phyloP scores from a whole-genome alignment of 2,888 invertebrate genomes.

The Germaria angustata region DNA sequence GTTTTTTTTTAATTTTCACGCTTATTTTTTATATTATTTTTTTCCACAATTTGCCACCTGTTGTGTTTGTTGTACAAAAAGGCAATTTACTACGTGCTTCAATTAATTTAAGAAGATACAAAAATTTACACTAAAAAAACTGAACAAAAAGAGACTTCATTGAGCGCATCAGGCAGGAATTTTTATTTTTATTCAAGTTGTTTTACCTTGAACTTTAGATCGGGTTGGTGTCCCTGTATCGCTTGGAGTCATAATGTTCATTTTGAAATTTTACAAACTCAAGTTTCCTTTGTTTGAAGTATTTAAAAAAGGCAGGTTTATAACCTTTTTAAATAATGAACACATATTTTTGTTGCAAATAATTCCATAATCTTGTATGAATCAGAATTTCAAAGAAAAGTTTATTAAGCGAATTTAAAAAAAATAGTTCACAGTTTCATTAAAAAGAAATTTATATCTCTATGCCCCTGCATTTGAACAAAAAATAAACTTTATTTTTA shows the following conservation, averaged over 20 bases:
- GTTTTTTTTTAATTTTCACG: neutral
- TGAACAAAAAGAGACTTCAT: neutral
- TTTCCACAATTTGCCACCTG: conserved; percentile 15
- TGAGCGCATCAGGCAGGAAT: conserved; percentile 5
- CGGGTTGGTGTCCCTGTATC: conserved; percentile 15
- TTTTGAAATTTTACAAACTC: neutral
- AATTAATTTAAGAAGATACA: conserved; percentile 8
- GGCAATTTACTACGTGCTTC: conserved; percentile 27
- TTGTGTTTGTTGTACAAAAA: neutral
- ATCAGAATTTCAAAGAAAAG: neutral
- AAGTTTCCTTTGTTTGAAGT: neutral
- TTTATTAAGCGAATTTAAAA: neutral
- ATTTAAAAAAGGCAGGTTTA: neutral
- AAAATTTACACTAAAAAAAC: neutral
- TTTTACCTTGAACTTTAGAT: conserved; percentile 52
- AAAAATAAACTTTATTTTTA: too few relatives aligned
- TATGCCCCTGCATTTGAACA: too few relatives aligned
- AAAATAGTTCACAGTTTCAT: neutral
- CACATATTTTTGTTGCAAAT: neutral
- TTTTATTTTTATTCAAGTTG: neutral
- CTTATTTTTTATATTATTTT: neutral
- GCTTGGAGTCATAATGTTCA: neutral
- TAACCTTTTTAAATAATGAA: neutral
- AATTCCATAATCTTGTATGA: neutral
- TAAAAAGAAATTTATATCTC: neutral